Evolutionary conservation across 2,888 invertebrate genomes (phyloP).

Genomic region (Drosophila recens): DNA sequence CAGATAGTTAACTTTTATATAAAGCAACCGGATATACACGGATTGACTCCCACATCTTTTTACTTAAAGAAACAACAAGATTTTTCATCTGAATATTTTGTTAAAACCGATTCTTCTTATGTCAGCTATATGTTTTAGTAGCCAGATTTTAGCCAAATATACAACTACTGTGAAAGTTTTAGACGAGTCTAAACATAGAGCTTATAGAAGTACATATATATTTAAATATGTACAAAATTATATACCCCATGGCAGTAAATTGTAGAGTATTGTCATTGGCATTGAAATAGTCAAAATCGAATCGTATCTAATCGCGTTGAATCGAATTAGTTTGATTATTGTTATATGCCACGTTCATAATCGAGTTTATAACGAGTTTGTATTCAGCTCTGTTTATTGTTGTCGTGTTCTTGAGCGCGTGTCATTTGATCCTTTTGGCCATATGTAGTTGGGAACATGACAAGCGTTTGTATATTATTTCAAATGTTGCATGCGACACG

Average conservation of each 20-base stretch:
- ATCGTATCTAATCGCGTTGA: conserved; percentile 15
- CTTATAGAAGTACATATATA: no score
- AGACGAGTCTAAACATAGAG: no score
- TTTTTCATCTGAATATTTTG: no score
- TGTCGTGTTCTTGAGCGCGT: conserved; percentile 39
- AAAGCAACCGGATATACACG: no score
- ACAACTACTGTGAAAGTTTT: no score
- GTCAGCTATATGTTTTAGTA: no score
- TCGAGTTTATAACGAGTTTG: conserved; percentile 42
- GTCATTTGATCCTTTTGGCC: conserved; percentile 56
- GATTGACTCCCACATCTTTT: no score
- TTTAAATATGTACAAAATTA: not conserved
- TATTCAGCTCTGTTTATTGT: conserved; percentile 11
- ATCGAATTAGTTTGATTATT: conserved; percentile 31
- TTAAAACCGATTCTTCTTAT: no score
- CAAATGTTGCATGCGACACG: conserved; percentile 60
- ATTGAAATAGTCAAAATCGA: conserved; percentile 11
- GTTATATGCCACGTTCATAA: conserved; percentile 30
- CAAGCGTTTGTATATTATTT: conserved; percentile 39
- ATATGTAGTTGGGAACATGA: conserved; percentile 36
- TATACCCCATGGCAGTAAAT: not conserved
- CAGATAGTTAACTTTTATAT: no score
- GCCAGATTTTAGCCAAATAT: no score
- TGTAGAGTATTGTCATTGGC: conserved; percentile 14
- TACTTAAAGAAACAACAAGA: no score